Conservation (phyloP, 2,797 vertebrate species). For the Eutrigla gurnardus region DNA sequence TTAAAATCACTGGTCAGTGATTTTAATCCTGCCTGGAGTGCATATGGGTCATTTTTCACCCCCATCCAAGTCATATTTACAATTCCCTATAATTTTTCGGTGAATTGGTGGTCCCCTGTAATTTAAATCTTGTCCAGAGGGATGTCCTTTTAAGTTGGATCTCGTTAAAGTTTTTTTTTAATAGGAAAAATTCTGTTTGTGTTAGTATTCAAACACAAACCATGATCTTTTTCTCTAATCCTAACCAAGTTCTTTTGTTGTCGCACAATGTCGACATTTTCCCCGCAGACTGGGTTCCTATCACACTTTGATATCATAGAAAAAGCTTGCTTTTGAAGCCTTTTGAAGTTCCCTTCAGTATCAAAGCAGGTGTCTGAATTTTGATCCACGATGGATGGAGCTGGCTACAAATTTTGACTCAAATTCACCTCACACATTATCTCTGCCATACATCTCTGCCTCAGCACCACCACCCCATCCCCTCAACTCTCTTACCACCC, state of each 20-base stretch:
- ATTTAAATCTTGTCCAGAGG: not conserved
- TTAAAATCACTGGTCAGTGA: not conserved
- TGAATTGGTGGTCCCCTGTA: not conserved
- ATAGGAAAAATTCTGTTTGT: too few species aligned
- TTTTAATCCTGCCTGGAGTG: not conserved
- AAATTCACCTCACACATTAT: not conserved
- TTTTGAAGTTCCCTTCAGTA: too few species aligned
- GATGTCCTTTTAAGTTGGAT: not conserved
- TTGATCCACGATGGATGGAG: not conserved
- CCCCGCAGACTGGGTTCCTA: too few species aligned
- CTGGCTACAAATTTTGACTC: not conserved
- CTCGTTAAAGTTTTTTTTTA: not conserved
- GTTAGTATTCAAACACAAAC: too few species aligned
- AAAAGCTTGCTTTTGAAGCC: too few species aligned
- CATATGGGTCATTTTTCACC: not conserved
- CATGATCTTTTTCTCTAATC: too few species aligned
- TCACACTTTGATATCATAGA: too few species aligned
- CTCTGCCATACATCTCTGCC: not conserved
- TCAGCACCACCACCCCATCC: not conserved
- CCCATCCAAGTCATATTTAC: not conserved
- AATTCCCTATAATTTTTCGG: not conserved
- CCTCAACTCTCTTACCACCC: not conserved
- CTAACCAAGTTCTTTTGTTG: too few species aligned
- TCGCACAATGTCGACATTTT: not conserved
- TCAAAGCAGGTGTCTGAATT: not conserved